A percentile compares a stretch with the other conserved stretches of the same genome.
These are phyloP conservation scores for Ephydatia muelleri DNA, from an alignment of 37 sponge, comb jelly and placozoan genomes.

Conservation along the genomic window DNA sequence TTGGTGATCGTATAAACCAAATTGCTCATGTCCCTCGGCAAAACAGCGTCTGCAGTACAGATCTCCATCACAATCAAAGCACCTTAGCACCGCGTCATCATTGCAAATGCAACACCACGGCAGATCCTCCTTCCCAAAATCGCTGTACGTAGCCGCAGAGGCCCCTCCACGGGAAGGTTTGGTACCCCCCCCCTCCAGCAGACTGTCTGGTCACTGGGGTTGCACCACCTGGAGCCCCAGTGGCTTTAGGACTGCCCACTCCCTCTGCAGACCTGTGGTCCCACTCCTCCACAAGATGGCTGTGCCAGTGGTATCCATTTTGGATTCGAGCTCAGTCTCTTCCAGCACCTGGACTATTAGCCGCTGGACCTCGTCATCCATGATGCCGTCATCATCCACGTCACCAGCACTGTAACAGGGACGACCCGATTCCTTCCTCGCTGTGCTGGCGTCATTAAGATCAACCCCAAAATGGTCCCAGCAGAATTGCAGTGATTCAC, in stretches of 20 bases:
- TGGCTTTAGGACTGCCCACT: background rate
- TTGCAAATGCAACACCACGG: conserved; percentile 99
- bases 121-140: conserved; percentile 66
- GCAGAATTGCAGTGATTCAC: conserved; percentile 18
- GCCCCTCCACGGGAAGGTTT: background rate
- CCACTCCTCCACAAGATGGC: conserved; percentile 10
- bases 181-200: background rate
- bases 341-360: conserved; percentile 61
- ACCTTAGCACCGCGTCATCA: conserved; percentile 81
- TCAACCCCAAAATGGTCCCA: conserved; percentile 52
- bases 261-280: background rate
- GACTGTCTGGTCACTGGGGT: background rate
- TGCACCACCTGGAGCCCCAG: background rate
- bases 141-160: background rate
- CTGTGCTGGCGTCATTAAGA: background rate
- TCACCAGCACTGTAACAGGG: conserved; percentile 18
- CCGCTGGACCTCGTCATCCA: conserved; percentile 52
- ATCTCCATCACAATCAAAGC: conserved; percentile 89
- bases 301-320: conserved; percentile 45
- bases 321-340: conserved; percentile 70
- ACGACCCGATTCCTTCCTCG: background rate
- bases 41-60: conserved; percentile 92
- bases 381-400: conserved; percentile 18
- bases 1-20: conserved; percentile 76
- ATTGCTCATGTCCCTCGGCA: conserved; percentile 88